Base-by-base conservation (phyloP, 1,140 invertebrate genomes). In the Caenorhabditis inopinata region DNA sequence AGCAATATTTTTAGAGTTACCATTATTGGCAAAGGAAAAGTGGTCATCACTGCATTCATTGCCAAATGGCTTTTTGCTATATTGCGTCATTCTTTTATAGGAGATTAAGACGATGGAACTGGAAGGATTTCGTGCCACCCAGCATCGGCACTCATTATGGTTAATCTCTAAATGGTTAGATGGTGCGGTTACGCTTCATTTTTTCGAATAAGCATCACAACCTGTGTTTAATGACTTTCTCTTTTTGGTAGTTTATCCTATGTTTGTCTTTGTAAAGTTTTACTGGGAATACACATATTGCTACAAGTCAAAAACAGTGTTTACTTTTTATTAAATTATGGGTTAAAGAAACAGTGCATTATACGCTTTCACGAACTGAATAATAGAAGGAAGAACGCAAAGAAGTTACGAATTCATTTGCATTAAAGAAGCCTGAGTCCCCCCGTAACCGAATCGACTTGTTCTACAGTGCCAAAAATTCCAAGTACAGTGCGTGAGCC, bases 401-500 rank as follows among this genome's bases (percentile, higher is more conserved):
- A 48, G 7, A 7, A 35, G 32, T 27, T 14, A 49, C n/a, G 16
- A 51, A 53, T 23, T 18, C 27, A 35, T n/a, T 27, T 5, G 9
- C 23, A 53, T 38, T 85, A 90, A 78, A 91, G 86, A 47, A 91
- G 85, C 79, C 88, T 89, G 25, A 91, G 83, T 75, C 86, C 85
- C 78, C 90, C 90, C 23, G 90, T 90, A 7, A 91, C 87, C 83
- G 86, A 83, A 84, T 91, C 88, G 7, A 91, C 89, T 74, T 87
- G 79, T 21, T 90, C 86, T 79, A 90, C 89, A 45, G 85, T 82
- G 9, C 90, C 90, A 85, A 91, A 91, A 32, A 91, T 81, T 49
- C 89, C 89, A 21, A 91, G 85, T 78, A 91, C 90, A n/a, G 90
- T 91, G 48, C 89, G 79, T 5, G 90, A 90, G 29, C 89, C 89